A percentile compares a stretch with the other conserved stretches of the same genome.
phyloP scores from a whole-genome alignment of 2,797 vertebrate genomes.

The Myotis findleyi region DNA sequence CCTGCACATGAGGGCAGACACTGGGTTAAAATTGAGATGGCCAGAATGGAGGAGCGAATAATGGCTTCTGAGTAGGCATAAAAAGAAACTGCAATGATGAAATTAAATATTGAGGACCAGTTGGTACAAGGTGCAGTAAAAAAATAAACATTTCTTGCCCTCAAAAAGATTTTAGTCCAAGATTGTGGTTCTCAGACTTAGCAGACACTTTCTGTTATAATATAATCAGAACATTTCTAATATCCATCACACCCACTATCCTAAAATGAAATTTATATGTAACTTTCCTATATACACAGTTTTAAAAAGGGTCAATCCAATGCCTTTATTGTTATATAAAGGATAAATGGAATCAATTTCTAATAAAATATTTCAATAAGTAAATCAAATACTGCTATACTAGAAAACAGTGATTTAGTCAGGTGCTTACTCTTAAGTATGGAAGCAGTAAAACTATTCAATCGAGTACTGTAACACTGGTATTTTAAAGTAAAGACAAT shows the following conservation, averaged over 20 bases:
- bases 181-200: slow-evolving; percentile 9
- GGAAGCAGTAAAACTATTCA: background rate
- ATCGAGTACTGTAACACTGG: background rate
- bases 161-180: background rate
- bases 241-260: background rate
- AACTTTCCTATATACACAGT: background rate
- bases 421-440: background rate
- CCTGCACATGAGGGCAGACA: background rate
- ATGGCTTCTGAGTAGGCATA: background rate
- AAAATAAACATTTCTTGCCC: background rate
- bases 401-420: background rate
- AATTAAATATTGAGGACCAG: background rate
- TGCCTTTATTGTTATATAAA: background rate
- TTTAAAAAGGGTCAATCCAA: background rate
- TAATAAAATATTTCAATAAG: background rate
- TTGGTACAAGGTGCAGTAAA: background rate
- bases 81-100: background rate
- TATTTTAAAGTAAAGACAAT: slow-evolving; percentile 44
- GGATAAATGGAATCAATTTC: background rate
- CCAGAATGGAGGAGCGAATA: background rate
- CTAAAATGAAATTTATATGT: background rate
- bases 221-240: background rate
- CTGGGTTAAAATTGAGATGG: background rate
- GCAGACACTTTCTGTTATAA: background rate
- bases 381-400: background rate